These are phyloP conservation scores for Opisthocomus hoazin DNA, from an alignment of 2,113 vertebrate genomes.

Conservation along the genomic window DNA sequence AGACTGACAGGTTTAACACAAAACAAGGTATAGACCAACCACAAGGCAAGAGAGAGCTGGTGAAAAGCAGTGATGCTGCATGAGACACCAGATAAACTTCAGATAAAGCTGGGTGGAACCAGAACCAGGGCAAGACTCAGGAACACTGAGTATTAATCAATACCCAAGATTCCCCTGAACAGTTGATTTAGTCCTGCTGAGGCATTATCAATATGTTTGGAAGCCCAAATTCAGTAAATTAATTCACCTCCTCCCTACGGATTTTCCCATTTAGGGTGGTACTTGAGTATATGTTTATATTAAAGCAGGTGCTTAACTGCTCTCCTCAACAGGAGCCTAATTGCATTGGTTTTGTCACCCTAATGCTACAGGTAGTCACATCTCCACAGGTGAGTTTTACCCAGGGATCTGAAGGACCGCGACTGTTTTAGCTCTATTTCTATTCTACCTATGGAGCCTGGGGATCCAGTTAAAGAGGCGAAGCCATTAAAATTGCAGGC, in stretches of 20 bases:
- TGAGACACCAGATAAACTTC: neutral
- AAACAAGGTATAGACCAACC: neutral
- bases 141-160: neutral
- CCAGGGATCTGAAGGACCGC: neutral
- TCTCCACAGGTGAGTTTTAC: neutral
- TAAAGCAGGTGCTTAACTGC: neutral
- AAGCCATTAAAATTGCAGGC: conserved; percentile 30
- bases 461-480: neutral
- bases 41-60: neutral
- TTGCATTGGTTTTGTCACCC: neutral
- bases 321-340: neutral
- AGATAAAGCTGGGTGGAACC: neutral
- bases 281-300: neutral
- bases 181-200: neutral
- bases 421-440: neutral
- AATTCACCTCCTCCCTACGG: neutral
- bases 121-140: neutral
- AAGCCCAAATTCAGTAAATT: neutral
- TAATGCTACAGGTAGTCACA: neutral
- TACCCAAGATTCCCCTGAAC: neutral
- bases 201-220: neutral
- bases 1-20: neutral
- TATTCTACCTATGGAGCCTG: neutral
- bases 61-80: neutral
- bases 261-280: neutral